Percentiles rank a stretch among this genome's conserved stretches.
Evolutionary conservation across 2,888 invertebrate species (phyloP).

Genomic region (Aethes cnicana): DNA sequence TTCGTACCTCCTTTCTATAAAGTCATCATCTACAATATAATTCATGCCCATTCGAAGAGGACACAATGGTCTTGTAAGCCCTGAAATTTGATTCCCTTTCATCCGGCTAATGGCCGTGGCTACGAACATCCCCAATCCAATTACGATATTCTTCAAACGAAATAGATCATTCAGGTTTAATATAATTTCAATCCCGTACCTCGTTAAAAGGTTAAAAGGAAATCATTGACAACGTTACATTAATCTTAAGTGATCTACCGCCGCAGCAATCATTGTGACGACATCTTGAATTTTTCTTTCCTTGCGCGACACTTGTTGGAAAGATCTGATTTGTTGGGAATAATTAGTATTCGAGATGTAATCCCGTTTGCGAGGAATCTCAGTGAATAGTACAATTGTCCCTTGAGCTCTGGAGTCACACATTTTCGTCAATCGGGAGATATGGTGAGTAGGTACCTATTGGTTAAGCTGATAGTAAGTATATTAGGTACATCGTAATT

Average conservation of each 20-base stretch:
- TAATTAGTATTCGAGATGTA: no score
- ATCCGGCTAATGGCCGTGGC: constrained; percentile 52
- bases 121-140: constrained; percentile 46
- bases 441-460: no score
- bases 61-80: constrained; percentile 42
- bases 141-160: constrained; percentile 47
- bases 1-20: neutral
- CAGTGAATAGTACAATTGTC: no score
- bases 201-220: constrained; percentile 18
- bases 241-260: constrained; percentile 14
- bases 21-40: neutral
- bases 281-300: neutral
- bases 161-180: constrained; percentile 38
- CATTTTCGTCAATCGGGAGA: no score
- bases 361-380: no score
- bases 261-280: neutral
- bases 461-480: no score
- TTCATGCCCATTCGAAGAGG: constrained; percentile 15
- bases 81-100: constrained; percentile 52
- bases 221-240: constrained; percentile 22
- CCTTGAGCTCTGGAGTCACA: no score
- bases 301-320: no score
- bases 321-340: no score
- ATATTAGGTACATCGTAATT: no score
- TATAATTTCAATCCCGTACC: constrained; percentile 19